Base-by-base conservation (phyloP, 2,888 invertebrate species). In the Synanthedon andrenaeformis region DNA sequence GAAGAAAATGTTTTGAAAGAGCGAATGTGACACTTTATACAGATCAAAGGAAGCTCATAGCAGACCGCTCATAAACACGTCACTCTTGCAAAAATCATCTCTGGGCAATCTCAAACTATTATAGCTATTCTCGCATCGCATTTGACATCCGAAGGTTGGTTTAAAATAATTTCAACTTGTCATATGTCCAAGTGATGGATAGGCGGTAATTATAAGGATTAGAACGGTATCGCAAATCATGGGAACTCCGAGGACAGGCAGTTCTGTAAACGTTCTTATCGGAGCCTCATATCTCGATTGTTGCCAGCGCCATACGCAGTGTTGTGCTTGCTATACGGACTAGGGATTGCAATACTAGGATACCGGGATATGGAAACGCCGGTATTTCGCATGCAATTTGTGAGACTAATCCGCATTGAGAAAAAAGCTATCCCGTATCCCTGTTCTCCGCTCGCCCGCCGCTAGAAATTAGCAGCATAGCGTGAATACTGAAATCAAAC, bases 171-270 rank as follows among this genome's bases (percentile, higher is more conserved):
- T 76, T 72, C 71, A 70, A 74, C 77, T 80, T 79, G 76, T 81
- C 79, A 79, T 82, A 80, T 65, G 78, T 80, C 82, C 65, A 65
- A 74, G 80, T 83, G 85, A 85, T 82, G 74, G 83, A 83, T 82
- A 77, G 79, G 70, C 69, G 68, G 81, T 83, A 86, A 86, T 87
- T 86, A 85, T 82, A 80, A 82, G 70, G 76, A 82, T 80, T 85
- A 82, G 81, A 83, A 80, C 72, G 78, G 82, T 77, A 82, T 83
- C 77, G 80, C 83, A 82, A 80, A 82, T 84, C 83, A 84, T 84
- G 85, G 76, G 84, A 85, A 83, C 82, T 72, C 70, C 74, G 77
- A 76, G 72, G 79, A 80, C 80, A 79, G 76, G 69, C 76, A 70
- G 71, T 73, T 74, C 80, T 81, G 83, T 83, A 79, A 82, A 82